These are phyloP conservation scores for Grammomys dolichurus DNA, from an alignment of 2,113 vertebrate species.

Conservation along the genomic window DNA sequence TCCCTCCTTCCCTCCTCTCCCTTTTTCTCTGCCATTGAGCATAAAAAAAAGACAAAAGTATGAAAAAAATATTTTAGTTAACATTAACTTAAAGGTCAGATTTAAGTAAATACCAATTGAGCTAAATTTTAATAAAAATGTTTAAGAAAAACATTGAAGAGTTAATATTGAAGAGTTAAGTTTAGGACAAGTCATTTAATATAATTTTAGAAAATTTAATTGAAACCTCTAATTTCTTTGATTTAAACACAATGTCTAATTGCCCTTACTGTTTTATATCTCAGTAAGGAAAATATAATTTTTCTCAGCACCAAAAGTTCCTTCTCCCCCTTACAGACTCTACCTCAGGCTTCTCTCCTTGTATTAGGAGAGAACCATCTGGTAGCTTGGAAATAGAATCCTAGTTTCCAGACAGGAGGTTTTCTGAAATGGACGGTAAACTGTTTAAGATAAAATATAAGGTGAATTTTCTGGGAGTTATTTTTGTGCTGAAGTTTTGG, in stretches of 20 bases:
- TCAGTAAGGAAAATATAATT: conserved; percentile 31
- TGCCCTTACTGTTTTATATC: neutral
- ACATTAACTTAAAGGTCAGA: conserved; percentile 14
- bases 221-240: conserved; percentile 35
- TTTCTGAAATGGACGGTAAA: conserved; percentile 53
- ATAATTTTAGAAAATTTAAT: neutral
- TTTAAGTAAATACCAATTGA: conserved; percentile 45
- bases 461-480: conserved; percentile 20
- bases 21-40: neutral
- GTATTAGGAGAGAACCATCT: conserved; percentile 40
- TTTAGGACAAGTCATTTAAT: conserved; percentile 20
- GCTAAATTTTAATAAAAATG: conserved; percentile 41
- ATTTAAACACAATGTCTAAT: conserved; percentile 18
- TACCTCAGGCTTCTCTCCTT: neutral
- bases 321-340: neutral
- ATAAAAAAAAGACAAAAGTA: neutral
- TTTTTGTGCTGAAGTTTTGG: neutral
- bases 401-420: conserved; percentile 61
- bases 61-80: conserved; percentile 2
- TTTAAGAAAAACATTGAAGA: conserved; percentile 13
- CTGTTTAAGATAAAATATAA: conserved; percentile 66
- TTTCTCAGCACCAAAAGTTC: neutral
- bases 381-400: conserved; percentile 1
- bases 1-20: neutral
- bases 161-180: conserved; percentile 24